Base-by-base conservation (phyloP, 2,797 vertebrate species). In the Sebastes melanostomus region DNA sequence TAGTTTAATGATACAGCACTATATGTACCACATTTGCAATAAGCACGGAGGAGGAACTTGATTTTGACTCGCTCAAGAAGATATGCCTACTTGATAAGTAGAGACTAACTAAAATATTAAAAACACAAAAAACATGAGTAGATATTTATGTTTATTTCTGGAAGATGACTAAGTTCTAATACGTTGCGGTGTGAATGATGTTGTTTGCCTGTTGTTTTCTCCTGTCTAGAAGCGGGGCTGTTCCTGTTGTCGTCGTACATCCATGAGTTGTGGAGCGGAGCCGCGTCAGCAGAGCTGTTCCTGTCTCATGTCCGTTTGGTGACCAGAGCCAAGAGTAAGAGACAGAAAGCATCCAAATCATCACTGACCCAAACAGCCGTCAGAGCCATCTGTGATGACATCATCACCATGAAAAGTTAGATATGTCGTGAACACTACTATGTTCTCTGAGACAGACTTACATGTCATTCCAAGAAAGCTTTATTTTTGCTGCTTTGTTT, bases 231-330 rank as follows among this genome's bases (percentile, higher is more conserved):
- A 32, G 90, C 92, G 0, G 94, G 94, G 0, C 82, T 95, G 81
- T 88, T 82, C 30, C 83, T 96, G 69, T 71, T 94, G 75, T 94
- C 95, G 0, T 32, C 94, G 74, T 96, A 95, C 89, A 76, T 96
- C 78, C 92, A 93, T 74, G 96, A 96, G 79, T 13, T 94, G 78
- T 96, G 94, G 95, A 95, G 92, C 3, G 95, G 94, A 52, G 92
- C 91, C 8, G 3, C 55, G 0, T 92, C 92, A 2, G 83, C 95
- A 7, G 88, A 93, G 25, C 86, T 95, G 58, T 94, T 96, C 82
- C 84, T 94, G 76, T 86, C 83, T 27, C 95, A 96, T 11, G 88
- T 94, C 68, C 12, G 22, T 42, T 80, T 94, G 80, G 89, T 96
- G 72, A 86, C 78, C 34, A 63, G 38, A 81, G 24, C 84, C 77